Base-by-base conservation (phyloP, 1,140 invertebrate genomes). In the Sminthurides bifidus region DNA sequence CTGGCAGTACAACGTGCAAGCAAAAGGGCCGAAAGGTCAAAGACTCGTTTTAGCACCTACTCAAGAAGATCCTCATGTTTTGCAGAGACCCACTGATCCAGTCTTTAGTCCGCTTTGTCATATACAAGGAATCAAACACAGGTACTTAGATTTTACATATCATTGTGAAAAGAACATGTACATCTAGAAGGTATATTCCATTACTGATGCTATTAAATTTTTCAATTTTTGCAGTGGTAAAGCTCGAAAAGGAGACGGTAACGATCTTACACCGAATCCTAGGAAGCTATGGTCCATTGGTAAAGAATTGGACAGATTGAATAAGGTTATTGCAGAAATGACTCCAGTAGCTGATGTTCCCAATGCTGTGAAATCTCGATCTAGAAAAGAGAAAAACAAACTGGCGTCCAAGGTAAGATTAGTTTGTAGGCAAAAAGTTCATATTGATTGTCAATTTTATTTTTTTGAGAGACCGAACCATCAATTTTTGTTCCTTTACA, bases 1-100 rank as follows among this genome's bases (percentile, higher is more conserved):
- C 71, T 98, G 94, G 93, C 93, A 97, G 69, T 97, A 98, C 69
- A 98, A 98, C 74, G 87, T 95, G 4, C 93, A 97, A 74, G 90
- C 92, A 1, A 98, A 98, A 76, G 93, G 93, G 1, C 92, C 93
- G 3, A 97, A 96, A 74, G 88, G 92, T 41, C 87, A 90, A 66
- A 75, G 87, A 63, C 72, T 92, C 31, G 81, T 87, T 23, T 24
- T 65, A 6, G 57, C 63, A 19, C 81, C 84, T 3, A 83, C 88
- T 66, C 79, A 83, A 21, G 82, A 87, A 67, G 88, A 96, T 77
- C 92, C 92, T n/a, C 91, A 96, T 74, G 79, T 87, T 17, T 73
- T 95, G 35, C 85, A 90, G 67, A 81, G 85, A 67, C 81, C 87
- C 8, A 89, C 85, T 27, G 91, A 94, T 76, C 91, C 91, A 1